Evolutionary conservation across 2,797 vertebrate species (phyloP).

Genomic region (Enteromius thamalakanensis): DNA sequence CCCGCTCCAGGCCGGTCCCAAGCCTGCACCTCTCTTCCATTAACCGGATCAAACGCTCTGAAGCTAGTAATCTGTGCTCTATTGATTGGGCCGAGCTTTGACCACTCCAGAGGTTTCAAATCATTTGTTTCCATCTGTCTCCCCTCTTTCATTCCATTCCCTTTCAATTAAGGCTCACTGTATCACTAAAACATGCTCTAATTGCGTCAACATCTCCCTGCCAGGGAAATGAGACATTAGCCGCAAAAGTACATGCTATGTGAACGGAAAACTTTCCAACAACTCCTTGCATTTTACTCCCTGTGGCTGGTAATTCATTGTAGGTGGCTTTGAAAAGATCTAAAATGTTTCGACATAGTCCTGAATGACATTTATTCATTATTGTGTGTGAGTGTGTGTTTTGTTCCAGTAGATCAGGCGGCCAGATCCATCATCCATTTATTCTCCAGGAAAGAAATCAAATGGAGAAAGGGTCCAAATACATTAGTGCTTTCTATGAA

Average conservation of each 20-base stretch:
- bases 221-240: conserved; percentile 52
- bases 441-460: conserved; percentile 55
- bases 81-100: conserved; percentile 76
- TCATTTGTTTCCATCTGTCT: conserved; percentile 78
- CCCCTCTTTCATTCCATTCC: conserved; percentile 71
- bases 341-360: conserved; percentile 23
- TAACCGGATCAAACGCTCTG: conserved; percentile 66
- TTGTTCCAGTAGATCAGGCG: conserved; percentile 35
- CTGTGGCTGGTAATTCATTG: conserved; percentile 39
- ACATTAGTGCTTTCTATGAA: conserved; percentile 61
- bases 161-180: conserved; percentile 72
- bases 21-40: conserved; percentile 65
- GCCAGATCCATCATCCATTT: conserved; percentile 58
- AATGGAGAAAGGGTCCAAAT: conserved; percentile 49
- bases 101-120: conserved; percentile 76
- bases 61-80: conserved; percentile 74
- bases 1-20: conserved; percentile 37
- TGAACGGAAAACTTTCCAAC: not conserved
- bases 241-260: not conserved
- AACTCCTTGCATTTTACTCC: not conserved
- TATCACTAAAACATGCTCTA: conserved; percentile 68
- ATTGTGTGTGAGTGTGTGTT: conserved; percentile 43
- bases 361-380: conserved; percentile 37
- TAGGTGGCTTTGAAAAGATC: conserved; percentile 36
- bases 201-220: conserved; percentile 34